Evolutionary conservation across 2,113 vertebrate genomes (phyloP).

Genomic region (Gorsachius goisagi): DNA sequence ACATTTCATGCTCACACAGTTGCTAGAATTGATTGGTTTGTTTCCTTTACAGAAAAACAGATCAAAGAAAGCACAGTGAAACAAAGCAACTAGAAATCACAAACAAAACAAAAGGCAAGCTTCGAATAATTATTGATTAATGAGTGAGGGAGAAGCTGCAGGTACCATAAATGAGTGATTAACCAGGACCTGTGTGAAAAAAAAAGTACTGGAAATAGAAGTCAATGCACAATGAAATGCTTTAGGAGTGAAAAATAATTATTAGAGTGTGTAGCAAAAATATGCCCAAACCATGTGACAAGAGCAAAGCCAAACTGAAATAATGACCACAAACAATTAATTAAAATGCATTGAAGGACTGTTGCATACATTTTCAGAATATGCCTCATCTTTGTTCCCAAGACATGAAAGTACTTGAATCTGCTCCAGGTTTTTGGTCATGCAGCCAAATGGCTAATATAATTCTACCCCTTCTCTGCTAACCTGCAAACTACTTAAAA

Average conservation of each 20-base stretch:
- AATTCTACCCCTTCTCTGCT: neutral
- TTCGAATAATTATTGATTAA: neutral
- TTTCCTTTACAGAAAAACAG: neutral
- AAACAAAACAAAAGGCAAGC: neutral
- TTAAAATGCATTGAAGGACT: neutral
- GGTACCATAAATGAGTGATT: neutral
- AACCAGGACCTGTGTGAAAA: neutral
- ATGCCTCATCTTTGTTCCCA: neutral
- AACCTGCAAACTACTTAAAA: neutral
- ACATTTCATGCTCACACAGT: neutral
- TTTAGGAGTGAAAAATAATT: neutral
- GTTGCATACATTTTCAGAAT: neutral
- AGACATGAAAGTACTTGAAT: neutral
- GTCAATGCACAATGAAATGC: neutral
- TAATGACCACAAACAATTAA: neutral
- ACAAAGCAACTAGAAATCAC: neutral
- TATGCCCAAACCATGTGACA: neutral
- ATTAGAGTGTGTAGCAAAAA: neutral
- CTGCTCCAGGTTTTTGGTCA: neutral
- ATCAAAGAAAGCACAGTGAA: neutral
- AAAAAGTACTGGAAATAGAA: neutral
- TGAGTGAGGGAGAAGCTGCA: neutral
- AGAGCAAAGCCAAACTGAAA: neutral
- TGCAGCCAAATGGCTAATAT: neutral
- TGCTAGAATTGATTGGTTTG: neutral